phyloP scores from a whole-genome alignment of 2,888 invertebrate genomes.

The Metallyticus violacea region DNA sequence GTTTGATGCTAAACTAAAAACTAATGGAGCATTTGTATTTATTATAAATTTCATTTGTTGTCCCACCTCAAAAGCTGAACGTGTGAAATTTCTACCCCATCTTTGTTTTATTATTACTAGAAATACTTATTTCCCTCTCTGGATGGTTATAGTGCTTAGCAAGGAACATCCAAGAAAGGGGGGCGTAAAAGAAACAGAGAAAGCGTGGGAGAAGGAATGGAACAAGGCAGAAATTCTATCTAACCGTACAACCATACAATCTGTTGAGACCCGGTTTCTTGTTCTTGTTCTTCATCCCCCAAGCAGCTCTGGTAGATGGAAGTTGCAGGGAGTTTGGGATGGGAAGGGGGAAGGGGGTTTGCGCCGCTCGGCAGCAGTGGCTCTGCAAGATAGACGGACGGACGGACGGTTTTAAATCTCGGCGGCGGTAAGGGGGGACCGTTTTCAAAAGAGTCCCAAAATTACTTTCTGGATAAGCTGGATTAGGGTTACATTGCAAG shows the following conservation, averaged over 20 bases:
- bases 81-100: no score
- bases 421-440: conserved; percentile 22
- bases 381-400: conserved; percentile 26
- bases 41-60: no score
- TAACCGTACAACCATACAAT: no score
- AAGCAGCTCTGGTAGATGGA: background rate
- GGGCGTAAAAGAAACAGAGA: background rate
- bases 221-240: background rate
- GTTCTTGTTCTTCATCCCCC: background rate
- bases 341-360: background rate
- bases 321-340: background rate
- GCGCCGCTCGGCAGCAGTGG: conserved; percentile 14
- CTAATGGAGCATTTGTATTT: no score
- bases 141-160: no score
- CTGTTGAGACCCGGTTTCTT: background rate
- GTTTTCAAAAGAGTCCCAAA: conserved; percentile 40
- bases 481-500: conserved; percentile 36
- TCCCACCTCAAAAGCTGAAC: no score
- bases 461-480: conserved; percentile 42
- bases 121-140: no score
- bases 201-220: background rate
- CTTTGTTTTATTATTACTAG: no score
- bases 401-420: conserved; percentile 20
- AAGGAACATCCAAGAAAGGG: background rate
- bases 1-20: no score